Evolutionary conservation across 2,113 vertebrate species (phyloP), one percentile per base, ranked within the genome.

Genomic region (Dascyllus trimaculatus): DNA sequence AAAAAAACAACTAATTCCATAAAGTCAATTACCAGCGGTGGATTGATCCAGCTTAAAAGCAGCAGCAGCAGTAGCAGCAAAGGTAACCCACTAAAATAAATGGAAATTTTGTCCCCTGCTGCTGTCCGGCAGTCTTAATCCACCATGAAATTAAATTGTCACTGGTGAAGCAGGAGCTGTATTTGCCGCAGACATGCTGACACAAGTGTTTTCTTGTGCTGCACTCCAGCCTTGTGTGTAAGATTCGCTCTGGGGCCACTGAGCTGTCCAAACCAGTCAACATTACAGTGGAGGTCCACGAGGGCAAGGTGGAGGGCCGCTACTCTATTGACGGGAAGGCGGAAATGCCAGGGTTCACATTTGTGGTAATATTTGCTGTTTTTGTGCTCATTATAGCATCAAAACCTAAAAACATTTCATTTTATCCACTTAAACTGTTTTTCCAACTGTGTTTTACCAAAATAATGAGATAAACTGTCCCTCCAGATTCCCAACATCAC

Each of bases 401-500:
- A 57, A 24, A 57, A n/a, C 1, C 14, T 52, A 6, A 35, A 18
- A 11, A 53, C 40, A 9, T 29, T 53, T n/a, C 19, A 48, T 71
- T 61, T 58, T 6, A 66, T 43, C 9, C 1, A 22, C 8, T 49
- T 9, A 48, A 24, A 49, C 24, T 24, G 32, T 24, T 58, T 17
- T 26, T 5, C 11, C 18, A 40, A 15, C 52, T 21, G 4, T 0
- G 14, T 22, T 49, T 46, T 15, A 40, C 26, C 6, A 38, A 49
- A 57, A 21, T 21, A 24, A 15, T 35, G 4, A 17, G 5, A 56
- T 46, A 22, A 60, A 78, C 63, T 78, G 21, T 86, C 21, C 14
- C 40, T 58, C 4, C 86, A 99, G 98, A 94, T 95, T 40, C 97
- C 98, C 6, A 86, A 68, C 57, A 75, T 99, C 88, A 95, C 89